Evolutionary conservation across 2,113 vertebrate genomes (phyloP).

Genomic region (Aphyosemion australe): DNA sequence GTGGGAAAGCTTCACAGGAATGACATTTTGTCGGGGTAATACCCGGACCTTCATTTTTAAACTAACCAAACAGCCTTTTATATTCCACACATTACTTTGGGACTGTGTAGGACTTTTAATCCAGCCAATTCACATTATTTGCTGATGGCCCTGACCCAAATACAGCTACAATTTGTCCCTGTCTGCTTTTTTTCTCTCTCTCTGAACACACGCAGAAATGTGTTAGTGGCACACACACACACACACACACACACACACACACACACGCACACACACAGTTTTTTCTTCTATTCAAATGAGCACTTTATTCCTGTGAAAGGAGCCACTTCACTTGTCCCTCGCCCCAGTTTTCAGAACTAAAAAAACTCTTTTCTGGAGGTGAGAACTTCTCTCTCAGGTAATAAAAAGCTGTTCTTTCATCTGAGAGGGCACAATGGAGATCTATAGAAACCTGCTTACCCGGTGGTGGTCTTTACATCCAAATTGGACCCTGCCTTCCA

Average conservation of each 20-base stretch:
- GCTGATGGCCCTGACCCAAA: slow-evolving; percentile 60
- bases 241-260: neutral
- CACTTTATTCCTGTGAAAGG: slow-evolving; percentile 60
- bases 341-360: slow-evolving; percentile 50
- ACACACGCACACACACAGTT: slow-evolving; percentile 20
- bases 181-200: slow-evolving; percentile 52
- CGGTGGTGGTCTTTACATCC: slow-evolving; percentile 27
- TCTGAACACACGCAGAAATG: slow-evolving; percentile 25
- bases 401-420: slow-evolving; percentile 36
- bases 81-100: slow-evolving; percentile 1
- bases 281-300: slow-evolving; percentile 65
- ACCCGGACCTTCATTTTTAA: slow-evolving; percentile 17
- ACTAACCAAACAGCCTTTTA: slow-evolving; percentile 13
- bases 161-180: slow-evolving; percentile 55
- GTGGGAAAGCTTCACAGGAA: neutral
- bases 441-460: slow-evolving; percentile 32
- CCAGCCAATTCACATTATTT: slow-evolving; percentile 37
- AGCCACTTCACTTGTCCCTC: slow-evolving; percentile 51
- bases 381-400: slow-evolving; percentile 46
- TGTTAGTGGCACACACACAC: neutral
- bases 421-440: slow-evolving; percentile 24
- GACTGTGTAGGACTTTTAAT: slow-evolving; percentile 26
- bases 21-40: slow-evolving; percentile 1
- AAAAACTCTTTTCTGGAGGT: slow-evolving; percentile 33
- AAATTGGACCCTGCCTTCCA: slow-evolving; percentile 23